Evolutionary conservation across 2,888 invertebrate species (phyloP).

Genomic region (Nowickia ferox): DNA sequence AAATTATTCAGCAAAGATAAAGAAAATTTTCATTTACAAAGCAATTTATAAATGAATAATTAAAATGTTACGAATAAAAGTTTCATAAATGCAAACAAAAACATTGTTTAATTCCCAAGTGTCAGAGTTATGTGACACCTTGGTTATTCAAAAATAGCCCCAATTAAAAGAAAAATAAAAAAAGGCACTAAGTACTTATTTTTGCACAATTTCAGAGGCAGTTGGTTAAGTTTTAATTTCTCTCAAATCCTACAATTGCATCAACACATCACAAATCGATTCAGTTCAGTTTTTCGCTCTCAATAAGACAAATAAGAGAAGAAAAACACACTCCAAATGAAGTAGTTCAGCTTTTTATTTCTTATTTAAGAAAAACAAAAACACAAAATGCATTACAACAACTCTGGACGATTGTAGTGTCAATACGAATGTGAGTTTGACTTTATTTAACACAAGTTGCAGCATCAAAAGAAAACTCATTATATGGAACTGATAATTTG

Average conservation of each 20-base stretch:
- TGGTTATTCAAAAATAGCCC: constrained; percentile 29
- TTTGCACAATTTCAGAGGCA: not conserved
- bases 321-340: not conserved
- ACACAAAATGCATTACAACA: constrained; percentile 1
- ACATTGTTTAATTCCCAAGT: constrained; percentile 16
- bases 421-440: constrained; percentile 5
- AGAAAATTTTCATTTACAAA: not conserved
- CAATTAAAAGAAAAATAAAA: constrained; percentile 22
- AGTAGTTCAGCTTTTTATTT: constrained; percentile 12
- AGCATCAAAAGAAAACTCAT: constrained; percentile 56
- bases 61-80: not conserved
- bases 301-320: not conserved
- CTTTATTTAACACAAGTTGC: constrained; percentile 39
- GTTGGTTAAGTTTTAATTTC: constrained; percentile 49
- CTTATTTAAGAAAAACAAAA: constrained; percentile 13
- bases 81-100: not conserved
- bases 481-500: constrained; percentile 70
- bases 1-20: not conserved
- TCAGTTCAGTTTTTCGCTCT: constrained; percentile 4
- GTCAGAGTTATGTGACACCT: constrained; percentile 43
- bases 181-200: not conserved
- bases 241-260: constrained; percentile 40
- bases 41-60: not conserved
- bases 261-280: constrained; percentile 28
- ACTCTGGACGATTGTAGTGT: constrained; percentile 2